These are phyloP conservation scores for Atta cephalotes DNA, from an alignment of 1,140 invertebrate species.

Conservation along the genomic window DNA sequence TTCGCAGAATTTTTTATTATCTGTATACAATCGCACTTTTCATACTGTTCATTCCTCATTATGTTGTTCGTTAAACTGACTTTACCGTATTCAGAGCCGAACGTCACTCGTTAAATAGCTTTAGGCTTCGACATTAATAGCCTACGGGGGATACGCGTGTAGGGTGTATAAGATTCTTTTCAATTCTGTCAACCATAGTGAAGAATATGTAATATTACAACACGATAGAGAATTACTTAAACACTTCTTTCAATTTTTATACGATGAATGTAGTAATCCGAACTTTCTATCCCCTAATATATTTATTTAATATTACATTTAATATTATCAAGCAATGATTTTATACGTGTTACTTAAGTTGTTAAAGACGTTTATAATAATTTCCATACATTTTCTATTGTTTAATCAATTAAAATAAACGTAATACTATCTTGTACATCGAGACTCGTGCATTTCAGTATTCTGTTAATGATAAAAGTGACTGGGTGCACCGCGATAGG, in stretches of 20 bases:
- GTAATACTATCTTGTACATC: conserved; percentile 52
- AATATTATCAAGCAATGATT: conserved; percentile 30
- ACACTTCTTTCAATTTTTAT: conserved; percentile 31
- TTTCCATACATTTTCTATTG: conserved; percentile 33
- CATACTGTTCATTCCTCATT: neutral
- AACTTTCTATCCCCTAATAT: conserved; percentile 14
- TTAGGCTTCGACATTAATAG: conserved; percentile 37
- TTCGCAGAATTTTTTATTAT: conserved; percentile 27
- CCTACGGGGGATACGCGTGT: conserved; percentile 1
- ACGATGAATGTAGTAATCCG: conserved; percentile 8
- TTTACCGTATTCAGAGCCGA: conserved; percentile 65
- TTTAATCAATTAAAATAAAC: conserved; percentile 12
- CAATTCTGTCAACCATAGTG: conserved; percentile 2
- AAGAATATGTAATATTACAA: conserved; percentile 43
- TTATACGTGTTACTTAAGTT: conserved; percentile 45
- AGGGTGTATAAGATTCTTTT: conserved; percentile 22
- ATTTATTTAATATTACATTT: conserved; percentile 34
- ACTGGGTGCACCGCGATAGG: conserved; percentile 54
- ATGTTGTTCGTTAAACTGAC: neutral
- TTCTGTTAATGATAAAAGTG: conserved; percentile 47
- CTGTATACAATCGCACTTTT: neutral
- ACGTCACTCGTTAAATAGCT: neutral
- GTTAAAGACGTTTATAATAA: conserved; percentile 46
- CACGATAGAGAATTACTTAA: conserved; percentile 22
- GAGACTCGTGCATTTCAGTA: conserved; percentile 54